Evolutionary conservation across 2,113 vertebrate species (phyloP), one percentile per base, ranked within the genome.

Genomic region (Mastomys natalensis): DNA sequence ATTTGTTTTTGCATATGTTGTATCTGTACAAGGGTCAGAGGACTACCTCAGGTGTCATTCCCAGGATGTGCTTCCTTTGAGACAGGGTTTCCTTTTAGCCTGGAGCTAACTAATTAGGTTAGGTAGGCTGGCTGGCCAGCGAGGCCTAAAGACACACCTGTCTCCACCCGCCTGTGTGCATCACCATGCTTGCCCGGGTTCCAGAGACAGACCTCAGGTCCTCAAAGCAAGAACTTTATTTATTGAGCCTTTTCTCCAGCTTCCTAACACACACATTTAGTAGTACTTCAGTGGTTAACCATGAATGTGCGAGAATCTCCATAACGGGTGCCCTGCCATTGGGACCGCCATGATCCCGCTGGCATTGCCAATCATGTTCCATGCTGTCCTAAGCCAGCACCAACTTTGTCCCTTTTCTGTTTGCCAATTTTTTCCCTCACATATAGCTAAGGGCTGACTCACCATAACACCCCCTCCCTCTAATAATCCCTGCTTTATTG

Each of bases 281-380:
- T 62, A 70, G 31, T 5, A 24, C 64, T 31, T 73, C 34, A 13
- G 68, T 85, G 26, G 37, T 16, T 10, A 64, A 55, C 62, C 4
- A 24, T 15, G 58, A 62, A 60, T n/a, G 48, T 74, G 10, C 8
- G 90, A 31, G 80, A 90, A 78, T 21, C 73, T 70, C 58, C 74
- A 37, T 72, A 31, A 15, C 40, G 31, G 7, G 7, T 34, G 22
- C 29, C 72, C 86, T 76, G 51, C 51, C 45, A 48, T 0, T 15
- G 37, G 82, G 94, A 34, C 80, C n/a, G 76, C 66, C 22, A 3
- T 7, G 15, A 7, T n/a, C 0, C 3, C 22, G 17, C 22, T n/a
- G 58, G n/a, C 16, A 34, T 4, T 45, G n/a, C 51, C 64, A 40
- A 0, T 68, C n/a, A n/a, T 3, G n/a, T 8, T 45, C 29, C 5